Evolutionary conservation across 1,140 invertebrate species (phyloP), one percentile per base, ranked within the genome.

Genomic region (Aphaenogaster rudis): DNA sequence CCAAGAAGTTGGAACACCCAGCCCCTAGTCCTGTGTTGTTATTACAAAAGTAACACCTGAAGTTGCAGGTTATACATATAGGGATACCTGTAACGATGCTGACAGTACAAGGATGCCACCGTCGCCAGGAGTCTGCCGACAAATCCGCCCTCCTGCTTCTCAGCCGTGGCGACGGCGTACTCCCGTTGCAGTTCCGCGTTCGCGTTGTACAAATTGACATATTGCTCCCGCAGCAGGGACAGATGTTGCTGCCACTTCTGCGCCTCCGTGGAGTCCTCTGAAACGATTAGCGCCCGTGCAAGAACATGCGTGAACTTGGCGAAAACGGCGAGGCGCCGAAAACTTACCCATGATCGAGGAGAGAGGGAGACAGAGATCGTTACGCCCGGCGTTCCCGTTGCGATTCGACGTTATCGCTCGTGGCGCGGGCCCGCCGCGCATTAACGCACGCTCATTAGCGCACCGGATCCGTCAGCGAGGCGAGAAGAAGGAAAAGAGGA

Each of bases 211-310:
- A 99, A 96, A 95, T 98, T 99, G 0, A 98, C 97, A 95, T 99
- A 99, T 94, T 99, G 98, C 91, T 99, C 98, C 93, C 98, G 97
- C 59, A 99, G 95, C 71, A 99, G 95, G 59, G 97, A 95, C 88
- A 99, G 96, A 94, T 99, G 98, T 92, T 98, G 98, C 94, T 99
- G 98, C 91, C 99, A 96, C 94, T 99, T 98, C 80, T 95, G 94
- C 15, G 94, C 94, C 69, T 95, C 93, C 7, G 88, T 88, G 48
- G 93, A 89, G 72, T 95, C 94, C 59, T 93, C 93, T 94, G n/a
- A 80, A 92, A 92, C 6, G 42, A 28, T 48, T 11, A 5, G 45
- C 21, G 21, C 3, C 9, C 39, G 64, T 67, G 64, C 9, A 48
- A 17, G 13, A 48, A 63, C 1, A 11, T 17, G 33, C 15, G 61